These are phyloP conservation scores for Enteromius trimaculatus DNA, from an alignment of 2,797 vertebrate species.

Conservation along the genomic window DNA sequence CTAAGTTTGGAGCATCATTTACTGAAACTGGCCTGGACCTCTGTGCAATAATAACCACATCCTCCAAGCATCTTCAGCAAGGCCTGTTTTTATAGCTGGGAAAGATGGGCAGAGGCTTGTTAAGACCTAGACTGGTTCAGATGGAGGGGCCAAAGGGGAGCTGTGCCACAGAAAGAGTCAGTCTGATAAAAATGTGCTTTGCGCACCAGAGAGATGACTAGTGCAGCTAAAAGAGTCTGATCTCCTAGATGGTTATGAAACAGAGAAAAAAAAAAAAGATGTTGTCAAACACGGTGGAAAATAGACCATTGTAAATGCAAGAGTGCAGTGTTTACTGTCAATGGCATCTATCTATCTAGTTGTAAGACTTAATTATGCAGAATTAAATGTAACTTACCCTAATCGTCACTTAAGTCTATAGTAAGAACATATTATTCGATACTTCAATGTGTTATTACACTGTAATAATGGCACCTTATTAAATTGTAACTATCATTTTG, in stretches of 20 bases:
- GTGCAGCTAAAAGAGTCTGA: constrained; percentile 35
- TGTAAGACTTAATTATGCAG: not conserved
- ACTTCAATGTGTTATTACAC: not conserved
- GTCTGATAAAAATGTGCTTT: constrained; percentile 57
- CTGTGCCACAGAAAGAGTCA: constrained; percentile 57
- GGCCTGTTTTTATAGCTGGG: constrained; percentile 84
- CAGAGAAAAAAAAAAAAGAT: not conserved
- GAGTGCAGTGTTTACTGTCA: not conserved
- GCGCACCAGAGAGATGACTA: constrained; percentile 39
- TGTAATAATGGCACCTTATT: not conserved
- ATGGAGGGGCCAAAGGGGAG: constrained; percentile 59
- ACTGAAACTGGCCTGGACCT: constrained; percentile 79
- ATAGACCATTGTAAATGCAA: not conserved
- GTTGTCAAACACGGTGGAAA: not conserved
- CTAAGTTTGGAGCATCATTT: constrained; percentile 85
- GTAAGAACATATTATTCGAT: not conserved
- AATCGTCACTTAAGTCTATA: not conserved
- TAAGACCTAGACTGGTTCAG: constrained; percentile 76
- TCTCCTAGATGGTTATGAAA: constrained; percentile 21
- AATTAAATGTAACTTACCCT: not conserved
- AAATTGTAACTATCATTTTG: not conserved
- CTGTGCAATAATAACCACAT: constrained; percentile 82
- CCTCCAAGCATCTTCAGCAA: constrained; percentile 81
- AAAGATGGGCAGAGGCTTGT: constrained; percentile 76
- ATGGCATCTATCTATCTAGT: not conserved